Evolutionary conservation across 2,888 invertebrate species (phyloP), one percentile per base, ranked within the genome.

Genomic region (Pseudococcus longispinus): DNA sequence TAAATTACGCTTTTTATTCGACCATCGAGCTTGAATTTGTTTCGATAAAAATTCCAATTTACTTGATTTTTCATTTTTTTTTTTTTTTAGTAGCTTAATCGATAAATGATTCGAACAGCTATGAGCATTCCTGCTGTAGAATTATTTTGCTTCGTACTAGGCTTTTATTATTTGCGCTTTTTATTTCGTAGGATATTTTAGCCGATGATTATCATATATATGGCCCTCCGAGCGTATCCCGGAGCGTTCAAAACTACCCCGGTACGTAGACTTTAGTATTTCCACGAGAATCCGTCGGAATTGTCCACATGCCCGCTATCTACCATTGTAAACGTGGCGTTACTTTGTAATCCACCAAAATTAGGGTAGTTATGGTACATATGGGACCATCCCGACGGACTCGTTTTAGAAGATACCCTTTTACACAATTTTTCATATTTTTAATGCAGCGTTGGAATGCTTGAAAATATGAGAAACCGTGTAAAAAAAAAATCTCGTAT

Each of bases 131-230:
- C 11, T 4, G 42, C 77, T 80, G 77, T 80, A 80, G 77, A 80
- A 42, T 60, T 84, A 32, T 51, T 60, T 60, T 26, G 44, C 77
- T 86, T 77, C 15, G 23, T 84, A 29, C 74, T 77, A 26, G 46
- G 44, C 55, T 86, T 77, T 86, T 86, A 46, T 86, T 85, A 26
- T 86, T 86, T 86, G 86, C 86, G 86, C 86, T 86, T 86, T 44
- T 77, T 86, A 86, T 86, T 80, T 77, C 77, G 37, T 86, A 86
- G 86, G 86, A 86, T 37, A 80, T 86, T 80, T 37, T 86, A 51
- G 86, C 86, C 4, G 86, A 86, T 44, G 86, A 86, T 44, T 86
- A 77, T 37, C 55, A 77, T 86, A 46, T 86, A 9, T 86, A 86
- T 44, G 86, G 77, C 13, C 77, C 77, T 46, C 46, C 86, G 4